Base-by-base conservation (phyloP, 1,140 invertebrate species). In the Hesperophylax magnus region DNA sequence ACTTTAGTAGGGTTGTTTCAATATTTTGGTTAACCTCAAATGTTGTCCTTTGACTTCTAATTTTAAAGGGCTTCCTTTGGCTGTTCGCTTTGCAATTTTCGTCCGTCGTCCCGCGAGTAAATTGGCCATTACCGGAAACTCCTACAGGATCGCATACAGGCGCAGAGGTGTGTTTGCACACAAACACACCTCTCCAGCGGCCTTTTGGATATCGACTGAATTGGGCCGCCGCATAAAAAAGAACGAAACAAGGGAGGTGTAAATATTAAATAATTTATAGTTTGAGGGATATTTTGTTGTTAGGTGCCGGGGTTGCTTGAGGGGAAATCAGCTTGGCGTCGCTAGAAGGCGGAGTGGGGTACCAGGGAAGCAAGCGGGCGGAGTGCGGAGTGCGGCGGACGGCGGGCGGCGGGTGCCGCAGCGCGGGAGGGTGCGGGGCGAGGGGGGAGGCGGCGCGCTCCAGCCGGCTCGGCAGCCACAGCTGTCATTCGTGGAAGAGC, bases 401-500 rank as follows among this genome's bases (percentile, higher is more conserved):
- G 67, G 11, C 39, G 39, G 9, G 39, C 39, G 39, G 39, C 9
- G 39, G 39, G 39, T 47, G 39, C 39, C 39, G 39, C 39, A 47
- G 39, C 39, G 39, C 39, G 39, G 39, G 39, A 47, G 39, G 39
- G 39, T 47, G 39, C 39, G 39, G 39, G 11, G 39, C 9, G 39
- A 14, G 39, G 39, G 9, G 11, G 3, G 39, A 14, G 39, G 9
- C 9, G 39, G 39, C 39, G 63, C 18, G 39, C 31, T 39, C 58
- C 39, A 76, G 53, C 58, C 71, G 60, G 47, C 78, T 47, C 24
- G 60, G 31, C 67, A 27, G 52, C 65, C 34, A 52, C 81, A 77
- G 82, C 79, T 81, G 82, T 79, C 82, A 84, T 76, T 84, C 82
- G 82, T 78, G 77, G 72, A 56, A 65, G 58, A 81, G 72, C 71